Percentiles rank a stretch among this genome's conserved stretches.
These are phyloP conservation scores for Aramus guarauna DNA, from an alignment of 2,113 vertebrate species.

Conservation along the genomic window DNA sequence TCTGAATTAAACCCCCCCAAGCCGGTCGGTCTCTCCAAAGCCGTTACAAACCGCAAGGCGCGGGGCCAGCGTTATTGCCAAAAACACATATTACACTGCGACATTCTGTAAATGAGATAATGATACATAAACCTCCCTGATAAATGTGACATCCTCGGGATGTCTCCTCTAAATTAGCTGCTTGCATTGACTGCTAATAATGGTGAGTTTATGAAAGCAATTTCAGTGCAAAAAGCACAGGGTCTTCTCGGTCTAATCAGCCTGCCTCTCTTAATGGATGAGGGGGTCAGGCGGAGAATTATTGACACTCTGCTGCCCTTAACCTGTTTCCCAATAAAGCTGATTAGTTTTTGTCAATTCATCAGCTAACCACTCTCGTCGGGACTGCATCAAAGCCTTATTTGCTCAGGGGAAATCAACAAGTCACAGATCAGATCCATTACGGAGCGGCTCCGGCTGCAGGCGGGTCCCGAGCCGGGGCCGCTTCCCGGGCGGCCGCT, in stretches of 20 bases:
- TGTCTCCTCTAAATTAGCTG: constrained; percentile 76
- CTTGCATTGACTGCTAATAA: constrained; percentile 78
- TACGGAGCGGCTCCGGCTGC: constrained; percentile 72
- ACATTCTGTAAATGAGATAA: constrained; percentile 83
- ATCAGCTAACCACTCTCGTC: constrained; percentile 85
- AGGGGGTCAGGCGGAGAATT: constrained; percentile 91
- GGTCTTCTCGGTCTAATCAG: constrained; percentile 88
- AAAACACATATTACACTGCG: constrained; percentile 73
- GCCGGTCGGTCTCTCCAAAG: neutral
- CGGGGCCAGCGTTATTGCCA: constrained; percentile 67
- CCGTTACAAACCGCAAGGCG: neutral
- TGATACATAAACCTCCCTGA: constrained; percentile 80
- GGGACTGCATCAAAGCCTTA: constrained; percentile 83
- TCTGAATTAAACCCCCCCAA: neutral
- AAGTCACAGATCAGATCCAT: constrained; percentile 83
- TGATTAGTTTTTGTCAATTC: constrained; percentile 98
- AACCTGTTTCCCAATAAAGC: constrained; percentile 98
- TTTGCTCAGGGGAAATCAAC: constrained; percentile 98
- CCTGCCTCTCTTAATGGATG: constrained; percentile 90
- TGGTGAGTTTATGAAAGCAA: constrained; percentile 84
- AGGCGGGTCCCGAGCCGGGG: neutral
- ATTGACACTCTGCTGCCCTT: constrained; percentile 93
- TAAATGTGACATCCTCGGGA: constrained; percentile 74
- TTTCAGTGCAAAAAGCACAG: constrained; percentile 72
- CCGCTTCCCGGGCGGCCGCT: neutral